phyloP scores from a whole-genome alignment of 2,113 vertebrate species.

The Gulo gulo region DNA sequence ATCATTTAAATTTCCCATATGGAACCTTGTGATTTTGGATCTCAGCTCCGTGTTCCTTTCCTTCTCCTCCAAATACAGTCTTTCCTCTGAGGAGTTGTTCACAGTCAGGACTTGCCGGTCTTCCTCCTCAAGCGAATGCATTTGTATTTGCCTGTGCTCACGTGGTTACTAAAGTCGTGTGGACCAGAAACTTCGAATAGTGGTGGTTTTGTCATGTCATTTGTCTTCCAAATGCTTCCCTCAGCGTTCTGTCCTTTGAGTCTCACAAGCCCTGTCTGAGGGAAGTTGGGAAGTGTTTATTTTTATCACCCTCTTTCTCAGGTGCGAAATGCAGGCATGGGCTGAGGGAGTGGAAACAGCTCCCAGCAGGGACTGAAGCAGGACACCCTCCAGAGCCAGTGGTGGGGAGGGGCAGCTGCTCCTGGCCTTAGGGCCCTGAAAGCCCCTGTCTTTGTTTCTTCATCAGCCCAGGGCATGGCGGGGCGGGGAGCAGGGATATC shows the following conservation, averaged over 20 bases:
- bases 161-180: not conserved
- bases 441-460: not conserved
- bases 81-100: not conserved
- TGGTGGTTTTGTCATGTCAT: not conserved
- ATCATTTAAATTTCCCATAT: constrained; percentile 17
- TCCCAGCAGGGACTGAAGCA: not conserved
- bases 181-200: not conserved
- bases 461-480: not conserved
- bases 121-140: not conserved
- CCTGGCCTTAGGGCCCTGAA: too few species aligned
- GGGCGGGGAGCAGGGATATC: not conserved
- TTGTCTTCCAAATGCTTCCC: not conserved
- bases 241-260: too few species aligned
- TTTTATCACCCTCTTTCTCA: not conserved
- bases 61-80: not conserved
- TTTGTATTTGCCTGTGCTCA: not conserved
- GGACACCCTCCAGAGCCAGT: not conserved
- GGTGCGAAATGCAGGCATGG: not conserved
- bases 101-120: not conserved
- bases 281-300: not conserved
- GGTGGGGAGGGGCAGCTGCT: not conserved
- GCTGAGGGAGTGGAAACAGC: not conserved
- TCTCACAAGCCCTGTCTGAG: not conserved
- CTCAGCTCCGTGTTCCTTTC: not conserved
- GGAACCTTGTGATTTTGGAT: constrained; percentile 4